Base-by-base conservation (phyloP, 1,140 invertebrate species). In the Diabrotica undecimpunctata region DNA sequence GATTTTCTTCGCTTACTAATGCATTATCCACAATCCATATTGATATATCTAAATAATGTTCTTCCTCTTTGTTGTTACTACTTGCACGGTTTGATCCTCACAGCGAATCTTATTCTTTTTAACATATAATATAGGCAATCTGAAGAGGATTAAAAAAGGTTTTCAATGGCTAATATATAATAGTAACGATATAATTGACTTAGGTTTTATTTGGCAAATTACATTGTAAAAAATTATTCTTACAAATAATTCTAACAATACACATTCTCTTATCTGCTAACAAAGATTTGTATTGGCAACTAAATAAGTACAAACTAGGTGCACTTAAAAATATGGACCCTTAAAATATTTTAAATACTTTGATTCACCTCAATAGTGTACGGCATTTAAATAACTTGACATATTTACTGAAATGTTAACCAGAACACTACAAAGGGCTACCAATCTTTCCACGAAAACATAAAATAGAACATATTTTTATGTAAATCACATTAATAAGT, bases 151-250 rank as follows among this genome's bases (percentile, higher is more conserved):
- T n/a, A n/a, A n/a, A n/a, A 25, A 25, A 25, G 1, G 25, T 25
- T 25, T 25, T 25, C 1, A 25, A 25, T 25, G 25, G 25, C 25
- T 25, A 25, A 25, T 25, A 25, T 25, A 25, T 25, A 25, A 25
- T 25, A 25, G 4, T 25, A 25, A 25, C 25, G 25, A 25, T 25
- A 5, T 72, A 72, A 72, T 72, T 72, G 70, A 72, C 70, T 72
- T 70, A 72, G 66, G 65, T 70, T 72, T 70, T 72, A 72, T 72
- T 72, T 72, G 70, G 70, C 70, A 70, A 72, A 72, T 72, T 72
- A 61, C 66, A 60, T 72, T 66, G 62, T 72, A 66, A 56, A 72
- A 70, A 72, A 72, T 67, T 66, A 62, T 68, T 36, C 64, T 41
- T 70, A 72, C 62, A 63, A 69, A 59, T 11, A 51, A 66, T 54